phyloP scores from a whole-genome alignment of 2,888 invertebrate species.

The Tortrix viridana region DNA sequence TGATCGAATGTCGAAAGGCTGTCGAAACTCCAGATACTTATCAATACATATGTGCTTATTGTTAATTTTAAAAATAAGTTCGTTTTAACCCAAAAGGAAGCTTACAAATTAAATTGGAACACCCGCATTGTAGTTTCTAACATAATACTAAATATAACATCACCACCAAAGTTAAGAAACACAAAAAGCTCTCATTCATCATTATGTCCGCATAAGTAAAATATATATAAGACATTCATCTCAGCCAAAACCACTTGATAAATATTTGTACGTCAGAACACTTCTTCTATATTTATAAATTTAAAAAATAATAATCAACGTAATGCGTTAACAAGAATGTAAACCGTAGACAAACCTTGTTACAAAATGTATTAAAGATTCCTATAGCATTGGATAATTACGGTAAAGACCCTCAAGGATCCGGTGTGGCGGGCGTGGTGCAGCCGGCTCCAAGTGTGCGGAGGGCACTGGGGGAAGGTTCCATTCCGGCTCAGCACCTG shows the following conservation, averaged over 20 bases:
- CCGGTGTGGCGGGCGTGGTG: conserved; percentile 74
- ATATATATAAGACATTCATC: neutral
- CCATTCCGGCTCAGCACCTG: conserved; percentile 79
- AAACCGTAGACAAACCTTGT: conserved; percentile 16
- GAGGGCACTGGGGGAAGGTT: conserved; percentile 81
- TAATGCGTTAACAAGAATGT: neutral
- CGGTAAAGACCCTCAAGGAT: conserved; percentile 71
- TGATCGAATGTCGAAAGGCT: conserved; percentile 31
- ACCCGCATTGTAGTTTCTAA: too few species aligned
- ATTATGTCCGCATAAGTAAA: neutral
- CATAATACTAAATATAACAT: too few species aligned
- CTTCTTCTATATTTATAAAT: neutral
- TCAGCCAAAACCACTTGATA: neutral
- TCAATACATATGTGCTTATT: conserved; percentile 1
- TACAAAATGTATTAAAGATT: conserved; percentile 16
- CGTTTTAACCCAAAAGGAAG: too few species aligned
- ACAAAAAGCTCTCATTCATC: neutral
- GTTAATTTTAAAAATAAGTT: neutral
- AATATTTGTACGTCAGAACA: neutral
- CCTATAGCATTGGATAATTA: conserved; percentile 56
- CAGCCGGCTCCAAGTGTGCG: conserved; percentile 77
- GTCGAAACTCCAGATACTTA: conserved; percentile 32
- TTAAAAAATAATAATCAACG: neutral
- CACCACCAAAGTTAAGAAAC: neutral
- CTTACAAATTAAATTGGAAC: too few species aligned